These are phyloP conservation scores for Rotaria sp. DNA, from an alignment of 2,888 invertebrate genomes.

Conservation along the genomic window DNA sequence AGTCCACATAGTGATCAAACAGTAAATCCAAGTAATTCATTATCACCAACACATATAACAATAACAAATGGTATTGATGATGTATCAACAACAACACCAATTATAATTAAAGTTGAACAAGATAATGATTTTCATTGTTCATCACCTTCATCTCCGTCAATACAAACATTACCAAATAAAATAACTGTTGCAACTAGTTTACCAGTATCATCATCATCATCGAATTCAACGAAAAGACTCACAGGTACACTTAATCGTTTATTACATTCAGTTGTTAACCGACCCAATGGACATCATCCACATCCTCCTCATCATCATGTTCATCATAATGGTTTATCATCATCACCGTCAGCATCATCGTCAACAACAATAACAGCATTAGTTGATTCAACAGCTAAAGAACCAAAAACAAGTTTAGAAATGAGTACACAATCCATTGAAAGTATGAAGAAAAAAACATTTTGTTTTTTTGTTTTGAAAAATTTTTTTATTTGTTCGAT, in stretches of 20 bases:
- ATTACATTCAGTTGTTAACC: slow-evolving; percentile 9
- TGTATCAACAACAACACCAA: background rate
- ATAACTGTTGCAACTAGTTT: background rate
- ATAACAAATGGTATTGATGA: background rate
- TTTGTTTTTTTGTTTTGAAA: background rate
- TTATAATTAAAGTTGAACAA: slow-evolving; percentile 9
- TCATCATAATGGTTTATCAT: background rate
- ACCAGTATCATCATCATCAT: background rate
- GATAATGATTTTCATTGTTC: background rate
- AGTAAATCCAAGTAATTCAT: background rate
- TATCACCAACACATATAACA: background rate
- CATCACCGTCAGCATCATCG: background rate
- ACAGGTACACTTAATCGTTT: slow-evolving; percentile 18
- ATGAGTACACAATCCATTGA: slow-evolving; percentile 25
- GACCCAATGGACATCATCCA: background rate
- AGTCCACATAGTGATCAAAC: slow-evolving; percentile 18
- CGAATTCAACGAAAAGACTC: background rate
- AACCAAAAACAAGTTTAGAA: background rate
- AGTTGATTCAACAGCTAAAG: background rate
- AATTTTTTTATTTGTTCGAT: background rate
- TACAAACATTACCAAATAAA: background rate
- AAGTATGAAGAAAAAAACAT: background rate
- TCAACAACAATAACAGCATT: background rate
- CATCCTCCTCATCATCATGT: background rate
- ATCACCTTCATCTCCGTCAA: background rate